phyloP scores from a whole-genome alignment of 1,140 invertebrate species.

The Sarcophaga bullata region DNA sequence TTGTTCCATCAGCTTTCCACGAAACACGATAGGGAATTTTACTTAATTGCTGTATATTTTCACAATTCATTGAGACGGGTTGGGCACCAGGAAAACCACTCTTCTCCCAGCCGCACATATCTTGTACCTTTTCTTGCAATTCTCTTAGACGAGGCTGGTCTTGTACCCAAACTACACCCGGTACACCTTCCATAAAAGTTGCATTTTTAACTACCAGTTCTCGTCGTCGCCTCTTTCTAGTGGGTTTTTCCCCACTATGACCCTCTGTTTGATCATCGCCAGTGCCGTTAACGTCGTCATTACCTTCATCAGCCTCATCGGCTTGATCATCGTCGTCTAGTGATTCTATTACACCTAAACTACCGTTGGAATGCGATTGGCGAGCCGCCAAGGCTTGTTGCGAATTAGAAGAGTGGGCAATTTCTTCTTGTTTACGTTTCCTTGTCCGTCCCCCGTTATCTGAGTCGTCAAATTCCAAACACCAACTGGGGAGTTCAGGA shows the following conservation, averaged over 20 bases:
- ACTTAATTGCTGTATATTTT: conserved; percentile 82
- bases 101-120: conserved; percentile 83
- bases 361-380: conserved; percentile 31
- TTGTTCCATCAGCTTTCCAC: conserved; percentile 99
- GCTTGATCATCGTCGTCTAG: conserved; percentile 40
- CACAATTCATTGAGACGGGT: conserved; percentile 93
- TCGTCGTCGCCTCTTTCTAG: conserved; percentile 61
- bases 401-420: conserved; percentile 11
- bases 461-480: conserved; percentile 65
- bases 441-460: not conserved
- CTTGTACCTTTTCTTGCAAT: conserved; percentile 82
- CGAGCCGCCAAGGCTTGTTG: conserved; percentile 27
- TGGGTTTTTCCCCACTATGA: conserved; percentile 44
- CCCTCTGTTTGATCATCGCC: conserved; percentile 41
- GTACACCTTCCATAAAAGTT: conserved; percentile 83
- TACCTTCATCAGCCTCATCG: conserved; percentile 40
- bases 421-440: conserved; percentile 43
- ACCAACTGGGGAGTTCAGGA: conserved; percentile 86
- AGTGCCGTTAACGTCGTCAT: conserved; percentile 40
- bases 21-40: conserved; percentile 93
- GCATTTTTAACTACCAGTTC: conserved; percentile 70
- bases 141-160: conserved; percentile 70
- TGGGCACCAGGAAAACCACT: conserved; percentile 95
- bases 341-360: conserved; percentile 35
- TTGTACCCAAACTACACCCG: conserved; percentile 71